Evolutionary conservation across 2,888 invertebrate species (phyloP).

Genomic region (Pyralis farinalis): DNA sequence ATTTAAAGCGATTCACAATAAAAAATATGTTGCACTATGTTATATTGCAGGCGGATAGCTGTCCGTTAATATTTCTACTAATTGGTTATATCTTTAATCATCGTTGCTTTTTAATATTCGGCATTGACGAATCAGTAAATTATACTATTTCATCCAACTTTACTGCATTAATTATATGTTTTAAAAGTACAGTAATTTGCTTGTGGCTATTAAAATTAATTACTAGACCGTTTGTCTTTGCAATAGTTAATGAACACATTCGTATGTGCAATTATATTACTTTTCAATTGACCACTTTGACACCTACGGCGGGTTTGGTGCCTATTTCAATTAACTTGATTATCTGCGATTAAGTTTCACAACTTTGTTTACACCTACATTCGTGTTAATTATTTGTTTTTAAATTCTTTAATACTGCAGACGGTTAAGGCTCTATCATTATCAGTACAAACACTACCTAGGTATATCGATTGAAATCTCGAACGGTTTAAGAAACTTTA

Average conservation of each 20-base stretch:
- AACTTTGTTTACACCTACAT: conserved; percentile 24
- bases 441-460: too few species aligned
- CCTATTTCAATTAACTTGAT: conserved; percentile 31
- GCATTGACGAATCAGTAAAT: not conserved
- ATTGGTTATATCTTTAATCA: not conserved
- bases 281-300: conserved; percentile 38
- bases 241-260: conserved; percentile 37
- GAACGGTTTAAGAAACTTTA: too few species aligned
- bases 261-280: conserved; percentile 44
- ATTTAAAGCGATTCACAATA: too few species aligned
- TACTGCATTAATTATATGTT: conserved; percentile 3
- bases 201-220: conserved; percentile 13
- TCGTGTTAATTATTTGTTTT: not conserved
- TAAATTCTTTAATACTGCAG: too few species aligned
- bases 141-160: not conserved
- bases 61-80: too few species aligned
- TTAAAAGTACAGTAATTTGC: conserved; percentile 4
- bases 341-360: conserved; percentile 38
- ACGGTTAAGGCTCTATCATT: too few species aligned
- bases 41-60: too few species aligned
- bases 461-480: too few species aligned
- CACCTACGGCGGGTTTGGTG: conserved; percentile 43
- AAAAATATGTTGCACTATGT: too few species aligned
- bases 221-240: conserved; percentile 15
- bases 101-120: conserved; percentile 1